A percentile compares a stretch with the other conserved stretches of the same genome.
phyloP scores from a whole-genome alignment of 2,113 vertebrate genomes.

The Rousettus leschenaultii region DNA sequence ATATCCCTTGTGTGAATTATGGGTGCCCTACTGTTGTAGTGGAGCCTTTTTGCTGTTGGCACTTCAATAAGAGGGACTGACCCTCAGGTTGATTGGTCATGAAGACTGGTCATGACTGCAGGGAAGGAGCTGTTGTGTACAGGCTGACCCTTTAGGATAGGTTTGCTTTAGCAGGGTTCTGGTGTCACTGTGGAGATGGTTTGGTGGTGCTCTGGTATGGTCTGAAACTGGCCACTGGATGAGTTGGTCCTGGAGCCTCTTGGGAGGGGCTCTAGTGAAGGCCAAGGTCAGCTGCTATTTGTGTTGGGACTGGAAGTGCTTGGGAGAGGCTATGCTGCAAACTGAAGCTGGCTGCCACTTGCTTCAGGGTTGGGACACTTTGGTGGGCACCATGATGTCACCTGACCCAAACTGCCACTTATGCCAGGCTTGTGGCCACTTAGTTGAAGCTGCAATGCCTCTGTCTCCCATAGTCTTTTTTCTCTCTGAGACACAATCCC shows the following conservation, averaged over 20 bases:
- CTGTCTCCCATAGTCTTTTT: too few relatives aligned
- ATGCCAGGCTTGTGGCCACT: background rate
- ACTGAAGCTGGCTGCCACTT: background rate
- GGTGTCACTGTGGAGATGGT: background rate
- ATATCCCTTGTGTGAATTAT: too few relatives aligned
- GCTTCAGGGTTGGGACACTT: background rate
- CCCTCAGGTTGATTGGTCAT: too few relatives aligned
- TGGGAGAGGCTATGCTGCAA: background rate
- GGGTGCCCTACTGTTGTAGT: too few relatives aligned
- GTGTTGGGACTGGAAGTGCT: background rate
- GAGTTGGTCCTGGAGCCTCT: background rate
- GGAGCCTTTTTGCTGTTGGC: too few relatives aligned
- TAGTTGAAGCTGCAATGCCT: background rate
- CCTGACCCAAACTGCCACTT: background rate
- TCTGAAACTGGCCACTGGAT: background rate
- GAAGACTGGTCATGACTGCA: background rate
- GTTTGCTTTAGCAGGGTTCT: background rate
- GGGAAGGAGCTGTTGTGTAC: background rate
- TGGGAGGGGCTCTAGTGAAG: background rate
- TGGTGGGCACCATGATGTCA: background rate
- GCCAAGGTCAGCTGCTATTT: too few relatives aligned
- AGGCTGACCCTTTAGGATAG: background rate
- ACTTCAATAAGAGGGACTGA: too few relatives aligned
- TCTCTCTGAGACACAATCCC: too few relatives aligned
- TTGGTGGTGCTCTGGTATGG: background rate